Conservation (phyloP, 2,888 invertebrate species). For the Volucella inanis region DNA sequence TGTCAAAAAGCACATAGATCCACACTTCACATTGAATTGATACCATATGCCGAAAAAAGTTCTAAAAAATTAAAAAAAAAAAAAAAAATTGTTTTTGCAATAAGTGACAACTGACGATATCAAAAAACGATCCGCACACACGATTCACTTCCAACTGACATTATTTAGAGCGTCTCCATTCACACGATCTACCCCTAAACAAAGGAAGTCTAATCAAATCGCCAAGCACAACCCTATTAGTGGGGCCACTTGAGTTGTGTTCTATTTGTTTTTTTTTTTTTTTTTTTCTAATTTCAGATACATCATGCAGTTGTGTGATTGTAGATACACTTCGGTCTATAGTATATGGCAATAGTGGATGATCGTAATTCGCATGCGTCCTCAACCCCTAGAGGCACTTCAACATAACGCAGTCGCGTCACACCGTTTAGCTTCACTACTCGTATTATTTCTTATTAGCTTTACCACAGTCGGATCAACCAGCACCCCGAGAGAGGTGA, state of each 20-base stretch:
- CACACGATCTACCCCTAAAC: constrained; percentile 64
- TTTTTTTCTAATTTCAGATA: too few species aligned
- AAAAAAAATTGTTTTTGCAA: neutral
- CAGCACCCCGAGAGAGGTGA: constrained; percentile 38
- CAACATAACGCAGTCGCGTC: constrained; percentile 5
- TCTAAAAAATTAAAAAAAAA: neutral
- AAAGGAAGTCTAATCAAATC: constrained; percentile 74
- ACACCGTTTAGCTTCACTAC: constrained; percentile 1
- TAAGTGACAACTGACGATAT: neutral
- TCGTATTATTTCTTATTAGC: constrained; percentile 1
- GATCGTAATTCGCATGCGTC: constrained; percentile 63
- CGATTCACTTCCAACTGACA: constrained; percentile 57
- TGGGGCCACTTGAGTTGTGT: constrained; percentile 56
- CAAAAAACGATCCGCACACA: constrained; percentile 43
- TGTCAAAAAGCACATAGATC: constrained; percentile 6
- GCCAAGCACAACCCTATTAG: constrained; percentile 70
- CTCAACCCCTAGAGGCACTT: constrained; percentile 38
- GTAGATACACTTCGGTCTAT: neutral
- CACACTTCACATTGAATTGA: constrained; percentile 31
- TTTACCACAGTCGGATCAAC: constrained; percentile 1
- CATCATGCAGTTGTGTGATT: neutral
- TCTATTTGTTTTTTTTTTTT: constrained; percentile 38
- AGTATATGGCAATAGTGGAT: neutral
- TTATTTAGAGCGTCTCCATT: constrained; percentile 53
- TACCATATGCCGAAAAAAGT: constrained; percentile 15